Percentiles rank a stretch among this genome's conserved stretches.
These are phyloP conservation scores for Caenorhabditis parvicauda DNA, from an alignment of 2,888 invertebrate genomes.

Conservation along the genomic window DNA sequence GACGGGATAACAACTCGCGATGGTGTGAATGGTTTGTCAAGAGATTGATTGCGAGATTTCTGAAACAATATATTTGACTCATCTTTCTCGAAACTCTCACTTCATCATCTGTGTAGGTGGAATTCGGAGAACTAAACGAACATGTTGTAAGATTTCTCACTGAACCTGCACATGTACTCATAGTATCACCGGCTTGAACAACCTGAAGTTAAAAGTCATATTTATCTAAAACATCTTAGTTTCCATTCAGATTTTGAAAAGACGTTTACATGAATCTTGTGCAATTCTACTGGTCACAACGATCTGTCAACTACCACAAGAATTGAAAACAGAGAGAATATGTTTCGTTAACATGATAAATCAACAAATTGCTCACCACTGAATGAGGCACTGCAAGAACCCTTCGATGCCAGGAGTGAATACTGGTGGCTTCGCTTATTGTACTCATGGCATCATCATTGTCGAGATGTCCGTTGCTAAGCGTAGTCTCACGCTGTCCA, in stretches of 20 bases:
- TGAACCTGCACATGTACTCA: conserved; percentile 27
- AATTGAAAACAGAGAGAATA: neutral
- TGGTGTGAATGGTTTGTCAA: too few relatives aligned
- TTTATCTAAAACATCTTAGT: neutral
- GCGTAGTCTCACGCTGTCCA: conserved; percentile 24
- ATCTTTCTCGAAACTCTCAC: too few relatives aligned
- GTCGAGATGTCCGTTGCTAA: neutral
- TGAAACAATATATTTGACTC: too few relatives aligned
- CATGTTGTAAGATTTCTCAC: too few relatives aligned
- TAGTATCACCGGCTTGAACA: conserved; percentile 26
- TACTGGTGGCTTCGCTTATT: conserved; percentile 33
- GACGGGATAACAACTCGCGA: too few relatives aligned
- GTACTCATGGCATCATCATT: conserved; percentile 32
- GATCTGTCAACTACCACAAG: too few relatives aligned
- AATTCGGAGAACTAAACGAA: too few relatives aligned
- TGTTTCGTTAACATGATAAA: neutral
- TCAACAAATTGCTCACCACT: conserved; percentile 4
- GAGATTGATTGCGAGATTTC: too few relatives aligned
- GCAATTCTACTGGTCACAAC: too few relatives aligned
- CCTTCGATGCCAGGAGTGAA: conserved; percentile 36
- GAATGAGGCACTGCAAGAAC: conserved; percentile 27
- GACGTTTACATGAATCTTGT: neutral
- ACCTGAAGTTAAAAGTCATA: conserved; percentile 18
- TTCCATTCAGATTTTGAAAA: neutral
- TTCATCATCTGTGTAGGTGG: too few relatives aligned